Conservation (phyloP, 1,140 invertebrate species). For the Nasonia longicornis region DNA sequence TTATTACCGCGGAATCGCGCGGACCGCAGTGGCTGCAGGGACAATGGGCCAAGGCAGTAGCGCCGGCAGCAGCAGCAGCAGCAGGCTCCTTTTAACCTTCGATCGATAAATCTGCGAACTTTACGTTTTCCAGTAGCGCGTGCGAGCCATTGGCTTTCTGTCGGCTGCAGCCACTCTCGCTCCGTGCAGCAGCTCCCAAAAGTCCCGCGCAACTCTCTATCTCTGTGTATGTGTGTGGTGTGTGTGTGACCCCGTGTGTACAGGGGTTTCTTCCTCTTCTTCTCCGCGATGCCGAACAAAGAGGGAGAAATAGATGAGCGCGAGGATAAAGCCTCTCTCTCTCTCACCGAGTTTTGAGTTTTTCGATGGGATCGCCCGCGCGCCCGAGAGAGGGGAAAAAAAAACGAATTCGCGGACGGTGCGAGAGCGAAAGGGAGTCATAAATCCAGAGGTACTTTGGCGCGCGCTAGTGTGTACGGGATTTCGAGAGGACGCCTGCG, state of each 20-base stretch:
- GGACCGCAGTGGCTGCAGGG: constrained; percentile 29
- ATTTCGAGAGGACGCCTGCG: constrained; percentile 21
- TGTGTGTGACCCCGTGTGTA: background rate
- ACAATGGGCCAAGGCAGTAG: constrained; percentile 37
- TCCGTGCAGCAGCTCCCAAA: background rate
- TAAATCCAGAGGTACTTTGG: constrained; percentile 31
- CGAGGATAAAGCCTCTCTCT: constrained; percentile 11
- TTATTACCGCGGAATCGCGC: constrained; percentile 46
- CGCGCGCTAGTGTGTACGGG: constrained; percentile 15
- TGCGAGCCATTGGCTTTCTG: constrained; percentile 46
- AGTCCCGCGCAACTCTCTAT: background rate
- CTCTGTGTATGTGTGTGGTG: background rate
- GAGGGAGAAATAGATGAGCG: constrained; percentile 30
- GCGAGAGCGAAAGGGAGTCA: background rate
- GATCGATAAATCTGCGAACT: constrained; percentile 48
- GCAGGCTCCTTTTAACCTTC: constrained; percentile 44
- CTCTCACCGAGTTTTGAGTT: constrained; percentile 1
- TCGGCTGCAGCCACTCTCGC: constrained; percentile 26
- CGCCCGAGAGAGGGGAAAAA: background rate
- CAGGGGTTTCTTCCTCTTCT: background rate
- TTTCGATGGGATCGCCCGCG: constrained; percentile 32
- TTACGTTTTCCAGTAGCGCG: constrained; percentile 46
- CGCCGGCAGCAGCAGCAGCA: background rate
- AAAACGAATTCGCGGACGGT: constrained; percentile 19
- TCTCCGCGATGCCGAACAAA: constrained; percentile 3